Evolutionary conservation across 2,113 vertebrate species (phyloP).

Genomic region (Cottus gobio): DNA sequence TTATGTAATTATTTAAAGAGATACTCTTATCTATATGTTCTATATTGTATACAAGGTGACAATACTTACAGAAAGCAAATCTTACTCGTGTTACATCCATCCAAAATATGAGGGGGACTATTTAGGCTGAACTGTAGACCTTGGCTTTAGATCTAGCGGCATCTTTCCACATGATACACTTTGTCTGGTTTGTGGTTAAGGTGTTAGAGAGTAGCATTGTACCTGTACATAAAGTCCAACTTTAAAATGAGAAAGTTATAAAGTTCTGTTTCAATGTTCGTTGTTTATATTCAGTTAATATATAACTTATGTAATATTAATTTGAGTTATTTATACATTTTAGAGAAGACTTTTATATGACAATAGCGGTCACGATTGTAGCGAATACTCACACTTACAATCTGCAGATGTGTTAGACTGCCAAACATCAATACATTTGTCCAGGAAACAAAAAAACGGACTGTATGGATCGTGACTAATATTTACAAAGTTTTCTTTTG

Average conservation of each 20-base stretch:
- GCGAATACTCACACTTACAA: slow-evolving; percentile 66
- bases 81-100: slow-evolving; percentile 43
- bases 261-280: slow-evolving; percentile 71
- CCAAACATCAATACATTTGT: slow-evolving; percentile 50
- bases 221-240: slow-evolving; percentile 74
- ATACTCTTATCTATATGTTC: slow-evolving; percentile 71
- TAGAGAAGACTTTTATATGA: slow-evolving; percentile 70
- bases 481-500: slow-evolving; percentile 46
- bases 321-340: slow-evolving; percentile 77
- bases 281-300: slow-evolving; percentile 73
- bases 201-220: slow-evolving; percentile 78
- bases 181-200: slow-evolving; percentile 74
- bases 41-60: slow-evolving; percentile 76
- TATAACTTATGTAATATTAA: slow-evolving; percentile 58
- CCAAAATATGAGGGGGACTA: slow-evolving; percentile 34
- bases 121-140: slow-evolving; percentile 52
- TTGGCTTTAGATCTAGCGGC: slow-evolving; percentile 54
- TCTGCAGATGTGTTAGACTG: slow-evolving; percentile 59
- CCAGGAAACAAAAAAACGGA: slow-evolving; percentile 42
- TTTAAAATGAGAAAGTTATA: slow-evolving; percentile 54
- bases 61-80: slow-evolving; percentile 47
- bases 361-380: slow-evolving; percentile 73
- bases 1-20: slow-evolving; percentile 76
- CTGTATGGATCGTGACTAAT: slow-evolving; percentile 59
- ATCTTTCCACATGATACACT: slow-evolving; percentile 71